Evolutionary conservation across 2,113 vertebrate species (phyloP), one percentile per base, ranked within the genome.

Genomic region (Circaetus cinerascens): DNA sequence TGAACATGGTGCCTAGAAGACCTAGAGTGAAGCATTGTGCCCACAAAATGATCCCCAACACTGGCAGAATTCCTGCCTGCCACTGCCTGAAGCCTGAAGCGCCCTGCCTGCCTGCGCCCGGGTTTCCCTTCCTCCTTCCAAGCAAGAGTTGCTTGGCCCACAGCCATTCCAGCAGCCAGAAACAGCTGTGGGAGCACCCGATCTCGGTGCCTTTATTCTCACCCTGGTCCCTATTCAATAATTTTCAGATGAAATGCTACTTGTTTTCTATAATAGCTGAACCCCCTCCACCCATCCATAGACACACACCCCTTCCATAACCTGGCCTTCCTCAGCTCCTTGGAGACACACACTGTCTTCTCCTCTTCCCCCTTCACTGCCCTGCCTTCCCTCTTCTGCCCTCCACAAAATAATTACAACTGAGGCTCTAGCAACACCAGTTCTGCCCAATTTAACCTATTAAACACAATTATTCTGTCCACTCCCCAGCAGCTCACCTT

Each of bases 31-130:
- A 82, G n/a, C 13, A 7, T 0, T 66, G 57, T 48, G 32, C 51
- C 21, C 51, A 40, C 26, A 46, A 53, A 73, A 8, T 0, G 5
- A 63, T n/a, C 12, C 60, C 22, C 38, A 32, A 3, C 7, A 36
- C 10, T 11, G 10, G 36, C 18, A 72, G 36, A 63, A 50, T 38
- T 74, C 63, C 22, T 81, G 15, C 51, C 32, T 45, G 36, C 17
- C 18, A 1, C 63, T 62, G 41, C 51, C n/a, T 2, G 4, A 66
- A 81, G 16, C 23, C 57, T 25, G 17, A 40, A 8, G 43, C 32
- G 41, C 27, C 25, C 57, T 87, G 48, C 45, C 46, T 29, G 11
- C 20, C 30, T 0, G 1, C 19, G 9, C 6, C 0, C 1, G 0
- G 18, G 5, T 46, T 80, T 43, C 41, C 40, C 13, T 71, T 56